A percentile compares a stretch with the other conserved stretches of the same genome.
These are phyloP conservation scores for Tortrix viridana DNA, from an alignment of 2,888 invertebrate genomes.

Conservation along the genomic window DNA sequence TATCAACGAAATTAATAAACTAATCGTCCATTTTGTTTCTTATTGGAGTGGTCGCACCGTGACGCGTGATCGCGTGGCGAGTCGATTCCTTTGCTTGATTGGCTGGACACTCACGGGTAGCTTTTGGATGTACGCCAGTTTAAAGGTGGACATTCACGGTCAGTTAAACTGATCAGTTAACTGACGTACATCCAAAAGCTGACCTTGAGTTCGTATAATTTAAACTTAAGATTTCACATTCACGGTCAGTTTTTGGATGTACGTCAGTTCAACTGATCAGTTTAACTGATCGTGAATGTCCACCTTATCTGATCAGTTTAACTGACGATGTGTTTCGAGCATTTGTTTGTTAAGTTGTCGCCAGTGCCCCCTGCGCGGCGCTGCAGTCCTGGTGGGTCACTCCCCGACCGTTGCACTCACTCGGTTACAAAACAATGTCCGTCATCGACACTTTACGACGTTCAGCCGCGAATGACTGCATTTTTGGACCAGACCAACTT, in stretches of 20 bases:
- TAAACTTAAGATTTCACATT: too few species aligned
- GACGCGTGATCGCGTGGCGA: constrained; percentile 58
- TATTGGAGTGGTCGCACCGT: constrained; percentile 53
- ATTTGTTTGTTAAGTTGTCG: constrained; percentile 68
- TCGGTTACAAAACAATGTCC: constrained; percentile 75
- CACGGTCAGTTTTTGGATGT: too few species aligned
- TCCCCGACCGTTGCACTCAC: constrained; percentile 75
- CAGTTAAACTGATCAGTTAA: too few species aligned
- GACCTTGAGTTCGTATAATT: too few species aligned
- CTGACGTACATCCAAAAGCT: too few species aligned
- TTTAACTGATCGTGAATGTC: too few species aligned
- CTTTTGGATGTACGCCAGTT: too few species aligned
- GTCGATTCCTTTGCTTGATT: constrained; percentile 60
- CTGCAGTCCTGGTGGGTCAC: constrained; percentile 69
- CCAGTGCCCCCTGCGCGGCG: constrained; percentile 52
- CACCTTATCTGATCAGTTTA: too few species aligned
- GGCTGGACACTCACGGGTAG: too few species aligned
- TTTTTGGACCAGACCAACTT: constrained; percentile 63
- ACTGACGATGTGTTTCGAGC: too few species aligned
- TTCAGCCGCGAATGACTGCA: constrained; percentile 66
- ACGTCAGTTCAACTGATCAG: too few species aligned
- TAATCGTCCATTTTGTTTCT: constrained; percentile 52
- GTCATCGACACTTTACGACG: constrained; percentile 64
- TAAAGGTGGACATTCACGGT: too few species aligned
- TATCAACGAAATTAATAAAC: constrained; percentile 53